Base-by-base conservation (phyloP, 2,888 invertebrate species). In the Heteromurus nitidus region DNA sequence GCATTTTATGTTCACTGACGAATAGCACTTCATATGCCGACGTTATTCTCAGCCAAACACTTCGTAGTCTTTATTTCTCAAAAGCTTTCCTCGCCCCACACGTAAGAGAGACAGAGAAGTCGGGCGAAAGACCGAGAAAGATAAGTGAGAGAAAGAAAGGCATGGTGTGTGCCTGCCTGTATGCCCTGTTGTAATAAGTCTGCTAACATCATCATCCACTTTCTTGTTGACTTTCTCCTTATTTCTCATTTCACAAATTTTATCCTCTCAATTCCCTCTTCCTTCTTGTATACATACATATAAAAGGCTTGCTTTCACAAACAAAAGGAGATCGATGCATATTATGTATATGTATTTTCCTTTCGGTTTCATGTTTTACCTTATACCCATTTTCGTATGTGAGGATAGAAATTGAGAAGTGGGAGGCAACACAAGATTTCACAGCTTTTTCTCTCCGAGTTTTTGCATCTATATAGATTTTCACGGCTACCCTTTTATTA, bases 191-290 rank as follows among this genome's bases (percentile, higher is more conserved):
- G 26, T 47, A 73, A 36, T 30, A n/a, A n/a, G n/a, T n/a, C n/a
- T n/a, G n/a, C n/a, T n/a, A 55, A 67, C 68, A 55, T 28, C 60
- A 47, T 75, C 58, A 58, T 75, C 67, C 50, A 58, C 76, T 68
- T 76, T 75, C 58, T 55, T 76, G 76, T 69, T 79, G 82, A 82
- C 82, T 82, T 82, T 79, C 79, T 82, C 82, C 82, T 77, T 82
- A 82, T 76, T 82, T 82, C 77, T 77, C 77, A 82, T 82, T 82
- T 82, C 82, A 82, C 80, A 83, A 80, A 80, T 80, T 83, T 72
- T 77, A 70, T 80, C 79, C 82, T 70, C 62, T 79, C 79, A 31
- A 60, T 73, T 74, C 55, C 77, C 42, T 68, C 47, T 79, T 77
- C 69, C 42, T 79, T 65, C 72, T 73, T 60, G 30, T 30, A 44